A percentile compares a stretch with the other conserved stretches of the same genome.
Conservation (phyloP, 2,888 invertebrate species). For the Zygogramma bicolorata region DNA sequence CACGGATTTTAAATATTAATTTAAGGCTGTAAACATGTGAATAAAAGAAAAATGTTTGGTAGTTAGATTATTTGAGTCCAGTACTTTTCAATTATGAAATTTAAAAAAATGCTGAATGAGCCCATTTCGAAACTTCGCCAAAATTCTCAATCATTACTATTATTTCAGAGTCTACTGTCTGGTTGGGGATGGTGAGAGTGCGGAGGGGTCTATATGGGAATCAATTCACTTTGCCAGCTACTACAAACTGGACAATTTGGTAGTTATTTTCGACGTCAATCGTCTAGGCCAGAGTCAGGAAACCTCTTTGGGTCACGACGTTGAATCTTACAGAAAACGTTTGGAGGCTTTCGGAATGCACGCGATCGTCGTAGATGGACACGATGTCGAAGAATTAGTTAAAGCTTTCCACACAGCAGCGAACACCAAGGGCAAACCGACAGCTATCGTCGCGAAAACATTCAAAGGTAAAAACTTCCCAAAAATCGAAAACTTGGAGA, state of each 20-base stretch:
- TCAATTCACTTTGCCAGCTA: constrained; percentile 94
- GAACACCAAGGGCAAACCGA: constrained; percentile 83
- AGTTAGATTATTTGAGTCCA: too few relatives aligned
- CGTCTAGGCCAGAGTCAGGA: constrained; percentile 97
- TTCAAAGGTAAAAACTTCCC: constrained; percentile 93
- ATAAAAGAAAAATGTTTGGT: too few relatives aligned
- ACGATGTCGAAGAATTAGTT: constrained; percentile 90
- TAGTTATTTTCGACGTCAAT: constrained; percentile 97
- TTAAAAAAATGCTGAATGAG: too few relatives aligned
- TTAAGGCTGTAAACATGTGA: too few relatives aligned
- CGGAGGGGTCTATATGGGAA: constrained; percentile 99
- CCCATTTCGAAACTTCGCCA: too few relatives aligned
- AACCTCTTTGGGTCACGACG: constrained; percentile 92
- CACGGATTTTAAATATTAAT: too few relatives aligned
- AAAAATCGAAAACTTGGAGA: constrained; percentile 91
- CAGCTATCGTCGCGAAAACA: constrained; percentile 95
- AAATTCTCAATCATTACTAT: not conserved
- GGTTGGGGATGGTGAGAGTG: constrained; percentile 98
- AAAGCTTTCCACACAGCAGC: constrained; percentile 89
- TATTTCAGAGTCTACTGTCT: constrained; percentile 88
- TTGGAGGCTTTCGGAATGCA: constrained; percentile 93
- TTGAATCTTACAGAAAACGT: constrained; percentile 87
- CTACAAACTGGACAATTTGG: constrained; percentile 96
- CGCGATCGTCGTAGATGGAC: constrained; percentile 94
- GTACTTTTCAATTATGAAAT: too few relatives aligned